These are phyloP conservation scores for Sepioteuthis lessoniana DNA, from an alignment of 2,888 invertebrate species.

Conservation along the genomic window DNA sequence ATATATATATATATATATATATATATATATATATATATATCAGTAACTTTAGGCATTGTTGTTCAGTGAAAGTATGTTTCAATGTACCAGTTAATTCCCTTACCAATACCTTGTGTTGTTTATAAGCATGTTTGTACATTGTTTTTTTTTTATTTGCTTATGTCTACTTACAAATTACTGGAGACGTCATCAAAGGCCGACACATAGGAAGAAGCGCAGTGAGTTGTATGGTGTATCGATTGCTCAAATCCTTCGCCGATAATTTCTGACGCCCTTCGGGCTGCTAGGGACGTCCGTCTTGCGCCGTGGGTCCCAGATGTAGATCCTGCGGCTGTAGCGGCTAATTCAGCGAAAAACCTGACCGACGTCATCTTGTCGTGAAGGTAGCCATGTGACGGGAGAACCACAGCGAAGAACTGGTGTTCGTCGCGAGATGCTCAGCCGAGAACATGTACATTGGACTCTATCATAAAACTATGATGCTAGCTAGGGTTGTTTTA, in stretches of 20 bases:
- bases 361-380: conserved; percentile 23
- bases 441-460: not conserved
- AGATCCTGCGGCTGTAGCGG: conserved; percentile 40
- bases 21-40: no score
- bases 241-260: conserved; percentile 38
- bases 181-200: conserved; percentile 46
- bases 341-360: conserved; percentile 40
- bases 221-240: not conserved
- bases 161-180: conserved; percentile 46
- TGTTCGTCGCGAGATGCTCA: not conserved
- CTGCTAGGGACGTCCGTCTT: conserved; percentile 24
- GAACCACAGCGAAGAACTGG: conserved; percentile 14
- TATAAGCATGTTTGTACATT: not conserved
- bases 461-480: not conserved
- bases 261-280: conserved; percentile 25
- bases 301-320: not conserved
- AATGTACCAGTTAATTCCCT: no score
- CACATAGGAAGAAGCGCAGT: conserved; percentile 15
- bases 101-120: no score
- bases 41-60: not conserved
- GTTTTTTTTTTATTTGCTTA: not conserved
- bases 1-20: no score
- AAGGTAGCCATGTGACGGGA: not conserved
- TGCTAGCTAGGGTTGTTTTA: not conserved
- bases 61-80: no score